Conservation (phyloP, 2,888 invertebrate genomes). For the Drosophila neonasuta region DNA sequence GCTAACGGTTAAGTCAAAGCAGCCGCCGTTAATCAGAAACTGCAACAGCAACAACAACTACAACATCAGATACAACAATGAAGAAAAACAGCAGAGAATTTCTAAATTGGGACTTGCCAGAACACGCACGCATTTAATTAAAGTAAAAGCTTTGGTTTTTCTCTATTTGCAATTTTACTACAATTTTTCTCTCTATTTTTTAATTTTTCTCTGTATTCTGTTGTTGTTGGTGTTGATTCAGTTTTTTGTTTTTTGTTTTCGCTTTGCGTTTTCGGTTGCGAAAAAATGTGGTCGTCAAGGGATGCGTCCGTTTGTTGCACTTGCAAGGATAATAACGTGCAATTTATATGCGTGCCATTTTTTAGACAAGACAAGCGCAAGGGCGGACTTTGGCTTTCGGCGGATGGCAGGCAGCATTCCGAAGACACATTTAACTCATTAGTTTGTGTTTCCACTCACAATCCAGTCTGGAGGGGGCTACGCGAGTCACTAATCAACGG, state of each 20-base stretch:
- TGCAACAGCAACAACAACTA: conserved; percentile 39
- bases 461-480: not conserved
- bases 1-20: conserved; percentile 36
- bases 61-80: conserved; percentile 9
- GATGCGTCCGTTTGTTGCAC: conserved; percentile 45
- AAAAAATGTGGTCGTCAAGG: conserved; percentile 58
- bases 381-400: conserved; percentile 11
- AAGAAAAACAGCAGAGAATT: conserved; percentile 43
- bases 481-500: conserved; percentile 2
- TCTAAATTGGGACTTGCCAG: conserved; percentile 63
- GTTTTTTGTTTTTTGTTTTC: conserved; percentile 4
- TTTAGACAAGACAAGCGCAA: conserved; percentile 21
- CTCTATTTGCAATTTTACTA: conserved; percentile 29
- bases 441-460: conserved; percentile 4
- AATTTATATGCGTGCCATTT: conserved; percentile 68
- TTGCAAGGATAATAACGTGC: conserved; percentile 61
- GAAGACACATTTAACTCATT: conserved; percentile 35
- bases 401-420: conserved; percentile 10
- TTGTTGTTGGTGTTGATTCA: conserved; percentile 4
- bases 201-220: conserved; percentile 15
- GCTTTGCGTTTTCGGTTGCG: conserved; percentile 20
- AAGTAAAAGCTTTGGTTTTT: conserved; percentile 70
- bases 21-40: conserved; percentile 67
- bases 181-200: conserved; percentile 26
- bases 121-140: conserved; percentile 75